Percentiles rank a stretch among this genome's conserved stretches.
Conservation (phyloP, 2,113 vertebrate genomes). For the Callorhinus ursinus region DNA sequence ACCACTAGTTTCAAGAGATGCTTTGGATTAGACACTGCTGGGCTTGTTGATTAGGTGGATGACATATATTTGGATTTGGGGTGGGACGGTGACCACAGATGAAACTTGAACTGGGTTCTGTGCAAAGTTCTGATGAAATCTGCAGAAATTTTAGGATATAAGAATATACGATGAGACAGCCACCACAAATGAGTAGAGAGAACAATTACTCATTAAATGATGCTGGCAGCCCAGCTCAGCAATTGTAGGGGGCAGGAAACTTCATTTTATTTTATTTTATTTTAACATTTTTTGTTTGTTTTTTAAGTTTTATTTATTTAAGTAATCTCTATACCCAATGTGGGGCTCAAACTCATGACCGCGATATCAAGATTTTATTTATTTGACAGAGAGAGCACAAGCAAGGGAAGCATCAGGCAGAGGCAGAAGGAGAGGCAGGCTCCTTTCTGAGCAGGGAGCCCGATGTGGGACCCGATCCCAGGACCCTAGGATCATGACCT, state of each 20-base stretch:
- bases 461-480: background rate
- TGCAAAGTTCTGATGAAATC: background rate
- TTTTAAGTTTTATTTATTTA: background rate
- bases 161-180: background rate
- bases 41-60: background rate
- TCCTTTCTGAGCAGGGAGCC: background rate
- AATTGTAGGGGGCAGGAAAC: background rate
- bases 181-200: background rate
- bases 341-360: background rate
- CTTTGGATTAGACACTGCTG: background rate
- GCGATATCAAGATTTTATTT: background rate
- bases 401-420: background rate
- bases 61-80: background rate
- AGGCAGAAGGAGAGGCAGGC: background rate
- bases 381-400: background rate
- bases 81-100: background rate
- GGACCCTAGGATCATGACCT: background rate
- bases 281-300: background rate
- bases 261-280: background rate
- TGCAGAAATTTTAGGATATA: background rate
- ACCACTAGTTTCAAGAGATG: background rate
- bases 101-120: background rate
- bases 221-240: background rate
- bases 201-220: background rate
- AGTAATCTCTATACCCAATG: background rate